phyloP scores from a whole-genome alignment of 1,140 invertebrate genomes.

The Drosophila obscura region DNA sequence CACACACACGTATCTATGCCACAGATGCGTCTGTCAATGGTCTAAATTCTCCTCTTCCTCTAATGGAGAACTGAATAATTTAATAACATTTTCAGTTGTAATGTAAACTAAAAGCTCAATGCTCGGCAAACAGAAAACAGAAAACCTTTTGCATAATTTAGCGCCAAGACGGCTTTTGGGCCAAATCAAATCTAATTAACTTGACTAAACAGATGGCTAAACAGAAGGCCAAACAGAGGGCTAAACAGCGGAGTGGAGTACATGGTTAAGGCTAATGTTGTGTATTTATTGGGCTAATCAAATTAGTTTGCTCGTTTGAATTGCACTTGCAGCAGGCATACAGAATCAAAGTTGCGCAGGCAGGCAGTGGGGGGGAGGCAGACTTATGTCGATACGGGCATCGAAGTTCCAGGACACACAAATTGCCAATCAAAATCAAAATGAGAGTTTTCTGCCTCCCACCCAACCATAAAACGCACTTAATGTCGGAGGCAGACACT shows the following conservation, averaged over 20 bases:
- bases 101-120: slow-evolving; percentile 46
- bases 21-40: neutral
- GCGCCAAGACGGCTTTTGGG: slow-evolving; percentile 20
- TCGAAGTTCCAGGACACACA: slow-evolving; percentile 4
- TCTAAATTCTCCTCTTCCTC: slow-evolving; percentile 17
- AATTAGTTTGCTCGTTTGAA: slow-evolving; percentile 50
- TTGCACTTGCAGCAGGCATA: slow-evolving; percentile 4
- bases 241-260: neutral
- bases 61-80: slow-evolving; percentile 52
- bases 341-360: no score
- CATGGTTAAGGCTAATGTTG: slow-evolving; percentile 24
- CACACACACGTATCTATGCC: slow-evolving; percentile 28
- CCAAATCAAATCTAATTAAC: slow-evolving; percentile 64
- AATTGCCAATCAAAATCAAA: slow-evolving; percentile 44
- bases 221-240: no score
- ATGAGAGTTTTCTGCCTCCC: slow-evolving; percentile 17
- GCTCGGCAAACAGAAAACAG: neutral
- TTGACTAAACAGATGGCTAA: slow-evolving; percentile 41
- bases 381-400: slow-evolving; percentile 4
- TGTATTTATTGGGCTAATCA: slow-evolving; percentile 34
- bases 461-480: slow-evolving; percentile 47
- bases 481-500: slow-evolving; percentile 28
- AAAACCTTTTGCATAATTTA: slow-evolving; percentile 40
- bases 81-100: slow-evolving; percentile 28
- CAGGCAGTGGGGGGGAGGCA: neutral